These are phyloP conservation scores for Azorinus chamasolen DNA, from an alignment of 2,888 invertebrate species.

Conservation along the genomic window DNA sequence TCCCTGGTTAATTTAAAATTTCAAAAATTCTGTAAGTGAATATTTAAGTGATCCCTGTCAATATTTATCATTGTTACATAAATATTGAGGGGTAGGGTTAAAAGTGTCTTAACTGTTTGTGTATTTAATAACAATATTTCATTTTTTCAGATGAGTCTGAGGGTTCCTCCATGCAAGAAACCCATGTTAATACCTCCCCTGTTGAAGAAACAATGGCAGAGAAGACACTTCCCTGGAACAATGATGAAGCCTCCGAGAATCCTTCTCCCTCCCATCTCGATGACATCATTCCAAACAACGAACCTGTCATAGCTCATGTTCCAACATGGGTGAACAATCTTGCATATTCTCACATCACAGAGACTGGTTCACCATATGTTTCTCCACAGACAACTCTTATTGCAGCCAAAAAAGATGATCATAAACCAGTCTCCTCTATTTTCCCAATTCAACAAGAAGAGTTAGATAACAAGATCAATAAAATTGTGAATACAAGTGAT, in stretches of 20 bases:
- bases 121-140: no score
- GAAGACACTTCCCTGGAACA: conserved; percentile 51
- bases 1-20: no score
- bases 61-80: no score
- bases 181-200: conserved; percentile 42
- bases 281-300: conserved; percentile 88
- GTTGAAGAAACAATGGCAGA: conserved; percentile 40
- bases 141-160: conserved; percentile 31
- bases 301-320: conserved; percentile 90
- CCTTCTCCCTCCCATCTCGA: conserved; percentile 86
- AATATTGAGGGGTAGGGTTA: no score
- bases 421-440: conserved; percentile 74
- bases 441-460: conserved; percentile 59
- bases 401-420: conserved; percentile 53
- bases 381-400: conserved; percentile 78
- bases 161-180: conserved; percentile 37
- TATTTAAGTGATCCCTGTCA: no score
- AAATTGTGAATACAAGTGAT: conserved; percentile 38
- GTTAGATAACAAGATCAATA: conserved; percentile 30
- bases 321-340: conserved; percentile 98
- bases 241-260: conserved; percentile 47
- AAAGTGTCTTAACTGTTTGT: no score
- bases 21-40: no score
- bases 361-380: conserved; percentile 79
- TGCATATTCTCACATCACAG: conserved; percentile 90